phyloP scores from a whole-genome alignment of 2,113 vertebrate genomes.

The Polypterus senegalus region DNA sequence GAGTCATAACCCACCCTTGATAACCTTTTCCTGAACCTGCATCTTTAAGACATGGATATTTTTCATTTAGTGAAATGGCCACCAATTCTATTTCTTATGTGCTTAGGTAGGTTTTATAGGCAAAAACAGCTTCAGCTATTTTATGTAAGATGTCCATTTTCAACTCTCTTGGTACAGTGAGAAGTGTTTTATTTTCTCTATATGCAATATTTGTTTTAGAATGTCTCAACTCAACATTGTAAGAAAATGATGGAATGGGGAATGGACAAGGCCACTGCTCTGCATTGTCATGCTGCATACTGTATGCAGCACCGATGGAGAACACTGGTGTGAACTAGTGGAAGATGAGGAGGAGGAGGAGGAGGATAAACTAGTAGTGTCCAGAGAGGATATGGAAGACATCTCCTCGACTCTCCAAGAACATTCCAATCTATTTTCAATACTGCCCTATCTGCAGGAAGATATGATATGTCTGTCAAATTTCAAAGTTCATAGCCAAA shows the following conservation, averaged over 20 bases:
- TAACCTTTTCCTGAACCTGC: conserved; percentile 10
- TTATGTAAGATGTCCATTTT: conserved; percentile 11
- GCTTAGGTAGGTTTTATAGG: conserved; percentile 15
- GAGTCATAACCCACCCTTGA: conserved; percentile 12
- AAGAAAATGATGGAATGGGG: conserved; percentile 14
- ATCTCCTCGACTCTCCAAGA: neutral
- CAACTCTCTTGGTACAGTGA: neutral
- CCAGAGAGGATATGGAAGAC: neutral
- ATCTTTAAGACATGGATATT: conserved; percentile 19
- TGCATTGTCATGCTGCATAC: conserved; percentile 2
- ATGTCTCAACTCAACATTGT: conserved; percentile 14
- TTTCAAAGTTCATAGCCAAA: conserved; percentile 16
- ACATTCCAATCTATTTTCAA: conserved; percentile 6
- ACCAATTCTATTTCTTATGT: conserved; percentile 14
- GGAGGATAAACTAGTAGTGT: conserved; percentile 4
- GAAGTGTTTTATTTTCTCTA: conserved; percentile 15
- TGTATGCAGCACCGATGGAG: too few species aligned
- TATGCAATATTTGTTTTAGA: conserved; percentile 11
- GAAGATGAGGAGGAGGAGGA: too few species aligned
- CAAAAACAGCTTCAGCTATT: conserved; percentile 17
- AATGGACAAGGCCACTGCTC: conserved; percentile 17
- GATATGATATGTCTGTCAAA: conserved; percentile 12
- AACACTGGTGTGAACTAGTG: too few species aligned
- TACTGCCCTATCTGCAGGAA: conserved; percentile 7
- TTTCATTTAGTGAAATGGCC: conserved; percentile 15